Conservation (phyloP, 2,113 vertebrate genomes). For the Sapayoa aenigma region DNA sequence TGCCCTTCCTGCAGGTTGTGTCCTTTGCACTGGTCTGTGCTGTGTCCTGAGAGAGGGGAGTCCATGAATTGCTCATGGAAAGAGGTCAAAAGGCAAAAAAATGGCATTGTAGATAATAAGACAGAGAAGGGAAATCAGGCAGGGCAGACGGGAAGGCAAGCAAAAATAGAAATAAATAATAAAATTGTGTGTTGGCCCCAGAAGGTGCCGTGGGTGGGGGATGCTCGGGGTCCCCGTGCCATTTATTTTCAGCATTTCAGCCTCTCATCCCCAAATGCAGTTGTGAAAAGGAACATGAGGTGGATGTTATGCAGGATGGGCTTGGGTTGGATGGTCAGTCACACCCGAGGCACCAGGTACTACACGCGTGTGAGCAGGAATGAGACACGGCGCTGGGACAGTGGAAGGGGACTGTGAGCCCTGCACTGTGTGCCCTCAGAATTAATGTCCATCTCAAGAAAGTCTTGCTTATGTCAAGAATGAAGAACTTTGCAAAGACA, state of each 20-base stretch:
- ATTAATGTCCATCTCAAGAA: no score
- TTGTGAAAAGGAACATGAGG: neutral
- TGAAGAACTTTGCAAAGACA: neutral
- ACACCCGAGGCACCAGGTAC: neutral
- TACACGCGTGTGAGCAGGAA: neutral
- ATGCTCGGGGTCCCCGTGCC: neutral
- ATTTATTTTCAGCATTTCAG: neutral
- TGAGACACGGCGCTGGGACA: rapidly evolving
- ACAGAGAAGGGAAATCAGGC: neutral
- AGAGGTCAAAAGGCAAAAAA: neutral
- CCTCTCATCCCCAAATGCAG: neutral
- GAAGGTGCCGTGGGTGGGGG: neutral
- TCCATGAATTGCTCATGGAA: neutral
- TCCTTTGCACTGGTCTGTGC: neutral
- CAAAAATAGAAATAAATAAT: neutral
- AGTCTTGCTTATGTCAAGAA: neutral
- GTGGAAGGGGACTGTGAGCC: neutral
- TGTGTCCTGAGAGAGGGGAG: neutral
- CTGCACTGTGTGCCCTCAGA: rapidly evolving
- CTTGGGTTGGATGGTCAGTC: neutral
- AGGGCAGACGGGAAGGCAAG: neutral
- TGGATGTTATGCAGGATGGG: neutral
- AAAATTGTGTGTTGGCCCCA: neutral
- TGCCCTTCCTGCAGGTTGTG: neutral
- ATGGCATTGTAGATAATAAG: neutral